Base-by-base conservation (phyloP, 2,797 vertebrate species). In the Lithobates sylvaticus region DNA sequence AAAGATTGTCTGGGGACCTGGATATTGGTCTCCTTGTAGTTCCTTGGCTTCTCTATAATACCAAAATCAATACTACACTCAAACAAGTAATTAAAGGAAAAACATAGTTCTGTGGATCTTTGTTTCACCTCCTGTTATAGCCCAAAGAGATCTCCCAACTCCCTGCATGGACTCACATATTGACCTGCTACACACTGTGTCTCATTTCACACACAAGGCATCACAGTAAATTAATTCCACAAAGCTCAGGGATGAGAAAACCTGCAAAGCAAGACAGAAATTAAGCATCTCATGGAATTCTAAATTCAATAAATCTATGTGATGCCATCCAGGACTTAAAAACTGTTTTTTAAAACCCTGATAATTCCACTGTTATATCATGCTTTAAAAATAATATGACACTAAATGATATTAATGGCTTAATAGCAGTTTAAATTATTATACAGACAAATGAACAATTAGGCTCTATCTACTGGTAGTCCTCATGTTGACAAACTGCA, bases 271-370 rank as follows among this genome's bases (percentile, higher is more conserved):
- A 65, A n/a, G 34, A 83, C 50, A 77, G 26, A 73, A 83, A 74
- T 44, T 47, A 78, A 54, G 18, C 72, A n/a, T 44, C 18, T 67
- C 15, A 47, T 18, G 21, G 39, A 81, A 64, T 64, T n/a, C 39
- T 26, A 58, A 64, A 29, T 64, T 85, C 61, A 80, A 85, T 85
- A 85, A 85, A 85, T 80, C 36, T 32, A 80, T 68, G 36, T 26
- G 61, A 54, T 75, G 23, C 32, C 10, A 77, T 58, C 77, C 64
- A 67, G 15, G 34, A 39, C 58, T 76, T 18, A 47, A 54, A 76
- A 83, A 42, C 26, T 23, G 21, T 74, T 29, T 54, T 76, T 69
- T 68, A 2, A 39, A 69, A 68, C 27, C 44, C 21, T 42, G 21
- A 4, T 68, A 54, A 83, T 83, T 36, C 32, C 58, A 6, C 13